Evolutionary conservation across 2,113 vertebrate genomes (phyloP).

Genomic region (Sander vitreus): DNA sequence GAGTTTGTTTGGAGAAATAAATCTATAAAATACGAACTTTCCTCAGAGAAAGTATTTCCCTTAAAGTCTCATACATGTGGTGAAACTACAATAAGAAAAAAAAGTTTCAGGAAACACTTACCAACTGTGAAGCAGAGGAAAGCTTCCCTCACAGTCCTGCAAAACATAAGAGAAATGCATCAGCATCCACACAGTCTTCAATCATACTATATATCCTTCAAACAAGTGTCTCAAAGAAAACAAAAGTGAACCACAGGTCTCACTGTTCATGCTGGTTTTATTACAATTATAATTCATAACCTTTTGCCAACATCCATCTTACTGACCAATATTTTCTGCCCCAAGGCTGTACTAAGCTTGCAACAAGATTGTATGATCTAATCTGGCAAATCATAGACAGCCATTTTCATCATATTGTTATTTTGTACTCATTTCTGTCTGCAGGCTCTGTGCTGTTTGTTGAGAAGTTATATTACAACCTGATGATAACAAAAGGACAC

Average conservation of each 20-base stretch:
- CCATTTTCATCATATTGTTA: conserved; percentile 68
- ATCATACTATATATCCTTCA: conserved; percentile 36
- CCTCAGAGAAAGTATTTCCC: conserved; percentile 31
- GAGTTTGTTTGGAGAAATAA: conserved; percentile 14
- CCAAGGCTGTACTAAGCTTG: conserved; percentile 61
- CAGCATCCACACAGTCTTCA: conserved; percentile 63
- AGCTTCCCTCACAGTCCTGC: conserved; percentile 76
- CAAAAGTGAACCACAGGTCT: conserved; percentile 50
- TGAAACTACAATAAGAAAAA: conserved; percentile 34
- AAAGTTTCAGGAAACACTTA: conserved; percentile 70
- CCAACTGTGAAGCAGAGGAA: conserved; percentile 66
- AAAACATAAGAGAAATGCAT: conserved; percentile 71
- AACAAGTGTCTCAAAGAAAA: conserved; percentile 54
- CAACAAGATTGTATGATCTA: conserved; percentile 58
- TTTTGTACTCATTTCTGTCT: conserved; percentile 62
- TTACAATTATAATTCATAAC: conserved; percentile 65
- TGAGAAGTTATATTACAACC: conserved; percentile 73
- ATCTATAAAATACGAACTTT: conserved; percentile 37
- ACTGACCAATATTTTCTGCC: conserved; percentile 73
- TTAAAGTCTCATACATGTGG: conserved; percentile 20
- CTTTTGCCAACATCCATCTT: conserved; percentile 61
- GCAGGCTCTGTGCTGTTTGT: conserved; percentile 62
- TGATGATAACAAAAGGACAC: conserved; percentile 58
- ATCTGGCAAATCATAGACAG: conserved; percentile 64
- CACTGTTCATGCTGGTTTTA: conserved; percentile 50